Evolutionary conservation across 2,797 vertebrate genomes (phyloP), one percentile per base, ranked within the genome.

Genomic region (Platalea minor): DNA sequence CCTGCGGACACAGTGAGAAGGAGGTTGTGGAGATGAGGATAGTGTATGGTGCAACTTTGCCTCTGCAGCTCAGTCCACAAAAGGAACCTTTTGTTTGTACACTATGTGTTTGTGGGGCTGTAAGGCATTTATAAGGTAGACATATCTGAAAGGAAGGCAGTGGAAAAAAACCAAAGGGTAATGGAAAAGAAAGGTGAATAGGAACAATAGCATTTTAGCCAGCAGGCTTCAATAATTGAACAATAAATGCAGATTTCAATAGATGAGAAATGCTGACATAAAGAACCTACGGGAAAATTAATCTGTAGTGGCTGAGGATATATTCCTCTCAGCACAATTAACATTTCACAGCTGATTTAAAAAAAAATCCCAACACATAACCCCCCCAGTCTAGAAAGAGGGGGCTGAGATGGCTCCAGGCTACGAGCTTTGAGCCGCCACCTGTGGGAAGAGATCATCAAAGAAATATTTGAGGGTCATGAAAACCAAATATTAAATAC

Each of bases 391-490:
- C 35, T 68, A 80, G 53, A 72, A 83, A 39, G n/a, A 35, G 16
- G 4, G 13, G 7, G 3, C 11, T 70, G 20, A 69, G 33, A 19
- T 21, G 31, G n/a, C 51, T 83, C 1, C 2, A 82, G 19, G 8
- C 48, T 31, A 35, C 0, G 2, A 59, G 21, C 12, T 79, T 89
- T 12, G 2, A 59, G 48, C 26, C 1, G 2, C 18, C 28, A 31
- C 37, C 26, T 41, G 46, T 61, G 43, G n/a, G 48, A 69, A 89
- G 19, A 2, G 1, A 69, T 73, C 67, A 72, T 74, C 37, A 79
- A 46, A 86, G 9, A 88, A 73, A 59, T 35, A 53, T 29, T 70
- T 93, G 43, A 74, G 70, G 25, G 17, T 73, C 18, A 35, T 7
- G 33, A 53, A 2, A 11, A 37, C 35, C 2, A 13, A 50, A 91